A percentile compares a stretch with the other conserved stretches of the same genome.
These are phyloP conservation scores for Cathartes aura DNA, from an alignment of 2,113 vertebrate genomes.

Conservation along the genomic window DNA sequence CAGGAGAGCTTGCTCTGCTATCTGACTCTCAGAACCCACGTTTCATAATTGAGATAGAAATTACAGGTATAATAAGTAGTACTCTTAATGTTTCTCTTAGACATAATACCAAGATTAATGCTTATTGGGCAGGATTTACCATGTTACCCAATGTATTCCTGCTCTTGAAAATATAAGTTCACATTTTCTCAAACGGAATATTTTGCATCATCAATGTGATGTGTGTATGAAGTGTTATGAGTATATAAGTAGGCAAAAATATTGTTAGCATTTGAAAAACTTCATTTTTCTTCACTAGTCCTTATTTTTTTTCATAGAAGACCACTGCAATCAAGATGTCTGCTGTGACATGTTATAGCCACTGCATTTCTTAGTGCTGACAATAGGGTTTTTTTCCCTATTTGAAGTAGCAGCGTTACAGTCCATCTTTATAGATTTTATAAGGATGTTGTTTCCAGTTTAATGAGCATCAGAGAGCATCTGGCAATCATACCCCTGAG, in stretches of 20 bases:
- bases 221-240: accelerated
- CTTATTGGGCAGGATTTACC: background rate
- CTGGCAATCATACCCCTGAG: slow-evolving; percentile 36
- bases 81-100: background rate
- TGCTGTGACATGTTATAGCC: background rate
- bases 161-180: background rate
- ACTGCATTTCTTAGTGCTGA: background rate
- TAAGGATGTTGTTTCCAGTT: slow-evolving; percentile 44
- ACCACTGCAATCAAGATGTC: background rate
- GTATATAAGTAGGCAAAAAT: background rate
- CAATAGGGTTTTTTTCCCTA: background rate
- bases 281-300: background rate
- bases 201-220: background rate
- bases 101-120: background rate
- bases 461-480: slow-evolving; percentile 54
- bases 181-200: background rate
- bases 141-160: background rate
- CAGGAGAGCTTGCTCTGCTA: background rate
- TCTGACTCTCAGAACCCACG: background rate
- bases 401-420: background rate
- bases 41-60: background rate
- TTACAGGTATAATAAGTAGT: background rate
- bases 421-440: slow-evolving; percentile 17
- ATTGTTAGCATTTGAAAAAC: background rate
- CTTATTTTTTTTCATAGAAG: background rate